These are phyloP conservation scores for Palythoa caribaeorum DNA, from an alignment of 92 coral and sea anemone species.

Conservation along the genomic window DNA sequence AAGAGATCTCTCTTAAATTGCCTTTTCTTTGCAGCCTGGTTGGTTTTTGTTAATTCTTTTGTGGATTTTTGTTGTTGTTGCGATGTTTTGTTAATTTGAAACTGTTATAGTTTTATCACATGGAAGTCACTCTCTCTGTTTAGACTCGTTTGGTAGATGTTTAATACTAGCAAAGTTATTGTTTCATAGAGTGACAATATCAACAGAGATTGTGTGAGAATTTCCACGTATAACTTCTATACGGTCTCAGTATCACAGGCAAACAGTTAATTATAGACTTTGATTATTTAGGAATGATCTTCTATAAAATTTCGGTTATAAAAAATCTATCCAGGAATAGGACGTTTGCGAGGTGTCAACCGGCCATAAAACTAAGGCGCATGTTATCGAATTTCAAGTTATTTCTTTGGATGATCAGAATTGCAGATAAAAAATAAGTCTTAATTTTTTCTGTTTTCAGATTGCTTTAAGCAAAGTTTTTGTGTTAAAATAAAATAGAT, in stretches of 20 bases:
- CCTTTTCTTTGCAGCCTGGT: neutral
- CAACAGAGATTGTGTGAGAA: conserved; percentile 34
- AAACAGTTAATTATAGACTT: neutral
- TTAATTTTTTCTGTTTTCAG: neutral
- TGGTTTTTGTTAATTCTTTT: neutral
- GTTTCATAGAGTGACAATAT: conserved; percentile 34
- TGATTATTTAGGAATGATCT: neutral
- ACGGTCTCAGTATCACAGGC: neutral
- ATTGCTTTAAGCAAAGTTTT: neutral
- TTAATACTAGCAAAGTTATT: neutral
- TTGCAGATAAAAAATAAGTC: neutral
- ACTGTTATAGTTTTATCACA: neutral
- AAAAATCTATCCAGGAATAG: neutral
- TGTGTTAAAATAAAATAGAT: neutral
- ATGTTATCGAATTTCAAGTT: conserved; percentile 34
- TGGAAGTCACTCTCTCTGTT: neutral
- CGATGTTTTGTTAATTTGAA: neutral
- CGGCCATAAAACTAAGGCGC: neutral
- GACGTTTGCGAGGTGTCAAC: conserved; percentile 13
- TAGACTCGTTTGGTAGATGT: neutral
- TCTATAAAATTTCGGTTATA: neutral
- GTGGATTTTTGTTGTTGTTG: neutral
- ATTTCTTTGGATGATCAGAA: neutral
- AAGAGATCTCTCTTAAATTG: neutral
- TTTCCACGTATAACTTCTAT: conserved; percentile 19